phyloP scores from a whole-genome alignment of 2,888 invertebrate species.

The Clunio marinus region DNA sequence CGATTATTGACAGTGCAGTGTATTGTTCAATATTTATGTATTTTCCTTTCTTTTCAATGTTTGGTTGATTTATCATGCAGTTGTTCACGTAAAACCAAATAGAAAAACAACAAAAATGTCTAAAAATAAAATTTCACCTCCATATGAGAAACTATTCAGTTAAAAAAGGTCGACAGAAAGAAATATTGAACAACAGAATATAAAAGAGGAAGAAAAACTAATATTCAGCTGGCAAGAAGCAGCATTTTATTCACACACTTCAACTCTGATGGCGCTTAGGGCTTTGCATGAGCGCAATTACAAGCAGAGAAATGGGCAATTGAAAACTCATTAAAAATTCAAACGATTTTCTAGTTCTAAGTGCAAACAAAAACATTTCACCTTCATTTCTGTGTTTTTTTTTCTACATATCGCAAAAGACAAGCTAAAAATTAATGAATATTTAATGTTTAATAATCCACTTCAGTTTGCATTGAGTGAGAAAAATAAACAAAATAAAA shows the following conservation, averaged over 20 bases:
- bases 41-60: conserved; percentile 8
- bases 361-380: not conserved
- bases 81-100: conserved; percentile 21
- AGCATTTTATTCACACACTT: not conserved
- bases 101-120: conserved; percentile 31
- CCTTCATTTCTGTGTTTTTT: not conserved
- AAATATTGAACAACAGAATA: not conserved
- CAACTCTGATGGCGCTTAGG: not conserved
- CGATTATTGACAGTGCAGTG: conserved; percentile 35
- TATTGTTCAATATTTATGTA: conserved; percentile 8
- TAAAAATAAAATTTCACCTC: conserved; percentile 29
- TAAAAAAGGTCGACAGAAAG: not conserved
- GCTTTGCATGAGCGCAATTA: not conserved
- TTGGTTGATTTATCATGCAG: conserved; percentile 20
- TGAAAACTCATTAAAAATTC: conserved; percentile 35
- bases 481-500: conserved; percentile 5
- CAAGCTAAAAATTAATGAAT: not conserved
- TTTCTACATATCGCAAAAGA: not conserved
- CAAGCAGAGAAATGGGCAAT: conserved; percentile 16
- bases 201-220: not conserved
- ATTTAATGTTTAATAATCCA: not conserved
- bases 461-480: not conserved
- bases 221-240: conserved; percentile 5
- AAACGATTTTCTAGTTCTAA: not conserved
- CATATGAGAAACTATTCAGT: not conserved